These are phyloP conservation scores for Habroteleia sp. DNA, from an alignment of 2,888 invertebrate species.

Conservation along the genomic window DNA sequence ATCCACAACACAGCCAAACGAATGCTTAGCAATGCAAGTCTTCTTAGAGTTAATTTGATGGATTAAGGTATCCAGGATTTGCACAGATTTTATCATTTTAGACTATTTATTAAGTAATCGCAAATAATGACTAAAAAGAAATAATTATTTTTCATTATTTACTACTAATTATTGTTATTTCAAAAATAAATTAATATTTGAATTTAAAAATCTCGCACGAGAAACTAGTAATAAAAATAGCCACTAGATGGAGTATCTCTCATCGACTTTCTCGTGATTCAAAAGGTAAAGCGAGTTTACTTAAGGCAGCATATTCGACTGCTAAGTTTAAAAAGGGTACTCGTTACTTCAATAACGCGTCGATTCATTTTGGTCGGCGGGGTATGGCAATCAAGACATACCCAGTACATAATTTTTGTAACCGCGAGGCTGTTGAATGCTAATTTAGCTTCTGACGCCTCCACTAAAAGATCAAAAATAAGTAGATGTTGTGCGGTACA, in stretches of 20 bases:
- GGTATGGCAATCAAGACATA: conserved; percentile 94
- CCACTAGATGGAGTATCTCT: conserved; percentile 9
- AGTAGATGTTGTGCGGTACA: no score
- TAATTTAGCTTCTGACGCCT: conserved; percentile 86
- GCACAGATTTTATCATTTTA: no score
- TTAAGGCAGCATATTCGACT: no score
- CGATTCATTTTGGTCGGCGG: conserved; percentile 83
- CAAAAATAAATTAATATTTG: no score
- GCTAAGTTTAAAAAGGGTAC: conserved; percentile 78
- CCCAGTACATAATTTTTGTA: conserved; percentile 90
- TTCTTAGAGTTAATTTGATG: no score
- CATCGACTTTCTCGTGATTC: not conserved
- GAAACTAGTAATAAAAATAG: not conserved
- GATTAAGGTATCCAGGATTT: no score
- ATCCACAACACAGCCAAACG: no score
- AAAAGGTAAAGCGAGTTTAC: not conserved
- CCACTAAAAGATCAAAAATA: conserved; percentile 67
- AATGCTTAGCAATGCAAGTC: no score
- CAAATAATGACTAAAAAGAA: no score
- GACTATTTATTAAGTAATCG: no score
- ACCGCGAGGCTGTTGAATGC: conserved; percentile 87
- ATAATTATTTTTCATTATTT: no score
- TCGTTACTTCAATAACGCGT: conserved; percentile 88
- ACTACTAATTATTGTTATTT: no score
- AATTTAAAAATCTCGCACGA: conserved; percentile 6